A percentile compares a stretch with the other conserved stretches of the same genome.
Evolutionary conservation across 1,140 invertebrate species (phyloP).

Genomic region (Drosophila equinoxialis): DNA sequence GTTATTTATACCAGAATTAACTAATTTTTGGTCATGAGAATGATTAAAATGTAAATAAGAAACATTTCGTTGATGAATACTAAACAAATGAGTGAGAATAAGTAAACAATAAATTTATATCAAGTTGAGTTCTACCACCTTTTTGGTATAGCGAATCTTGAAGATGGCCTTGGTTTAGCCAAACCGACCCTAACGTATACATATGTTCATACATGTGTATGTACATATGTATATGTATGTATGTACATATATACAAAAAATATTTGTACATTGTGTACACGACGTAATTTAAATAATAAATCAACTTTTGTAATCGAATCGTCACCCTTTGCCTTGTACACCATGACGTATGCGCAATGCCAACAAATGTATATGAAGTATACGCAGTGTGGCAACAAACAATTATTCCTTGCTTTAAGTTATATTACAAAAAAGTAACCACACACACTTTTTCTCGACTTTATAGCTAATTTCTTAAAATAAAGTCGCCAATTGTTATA

Average conservation of each 20-base stretch:
- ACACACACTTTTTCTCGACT: no score
- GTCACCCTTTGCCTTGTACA: slow-evolving; percentile 34
- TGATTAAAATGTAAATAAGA: no score
- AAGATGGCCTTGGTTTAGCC: background rate
- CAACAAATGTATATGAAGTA: slow-evolving; percentile 62
- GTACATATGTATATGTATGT: no score
- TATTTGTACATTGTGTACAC: slow-evolving; percentile 18
- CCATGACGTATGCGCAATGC: slow-evolving; percentile 55
- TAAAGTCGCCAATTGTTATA: no score
- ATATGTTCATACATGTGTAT: background rate
- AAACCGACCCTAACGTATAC: background rate
- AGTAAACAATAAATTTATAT: background rate
- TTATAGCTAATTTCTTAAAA: no score
- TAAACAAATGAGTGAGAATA: no score
- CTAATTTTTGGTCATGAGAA: no score
- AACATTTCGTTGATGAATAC: no score
- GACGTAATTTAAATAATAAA: slow-evolving; percentile 67
- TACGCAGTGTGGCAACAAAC: slow-evolving; percentile 38
- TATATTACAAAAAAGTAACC: no score
- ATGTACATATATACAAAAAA: background rate
- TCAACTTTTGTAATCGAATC: slow-evolving; percentile 54
- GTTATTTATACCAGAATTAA: no score
- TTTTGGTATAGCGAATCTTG: background rate
- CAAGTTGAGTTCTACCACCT: background rate
- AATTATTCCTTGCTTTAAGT: background rate